A percentile compares a stretch with the other conserved stretches of the same genome.
Evolutionary conservation across 2,113 vertebrate species (phyloP).

Genomic region (Thinocorus orbignyianus): DNA sequence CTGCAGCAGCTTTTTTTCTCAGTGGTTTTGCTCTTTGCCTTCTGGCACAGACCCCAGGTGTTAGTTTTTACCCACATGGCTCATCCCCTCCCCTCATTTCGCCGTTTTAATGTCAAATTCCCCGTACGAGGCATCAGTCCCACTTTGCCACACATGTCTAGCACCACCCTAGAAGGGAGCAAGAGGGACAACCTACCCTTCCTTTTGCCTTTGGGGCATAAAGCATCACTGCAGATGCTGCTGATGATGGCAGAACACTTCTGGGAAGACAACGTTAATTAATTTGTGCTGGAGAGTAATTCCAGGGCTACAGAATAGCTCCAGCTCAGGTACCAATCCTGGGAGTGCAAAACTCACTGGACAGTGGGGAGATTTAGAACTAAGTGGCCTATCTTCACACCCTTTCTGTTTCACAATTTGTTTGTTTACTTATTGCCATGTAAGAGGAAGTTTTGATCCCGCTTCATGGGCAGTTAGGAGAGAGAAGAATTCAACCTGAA

Average conservation of each 20-base stretch:
- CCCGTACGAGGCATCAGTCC: rapidly evolving
- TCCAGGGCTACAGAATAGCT: neutral
- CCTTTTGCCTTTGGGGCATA: neutral
- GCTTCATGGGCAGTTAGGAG: neutral
- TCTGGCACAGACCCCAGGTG: rapidly evolving
- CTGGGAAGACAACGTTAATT: neutral
- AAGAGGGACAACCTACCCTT: neutral
- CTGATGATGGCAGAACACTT: neutral
- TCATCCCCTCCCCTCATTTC: neutral
- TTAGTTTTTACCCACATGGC: neutral
- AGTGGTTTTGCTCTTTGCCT: neutral
- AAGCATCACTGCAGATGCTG: neutral
- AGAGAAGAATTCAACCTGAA: neutral
- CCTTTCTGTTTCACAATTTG: neutral
- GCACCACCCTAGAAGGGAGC: neutral
- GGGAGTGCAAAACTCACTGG: neutral
- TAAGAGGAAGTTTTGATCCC: neutral
- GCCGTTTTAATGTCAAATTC: neutral
- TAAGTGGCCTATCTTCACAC: neutral
- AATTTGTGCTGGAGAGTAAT: neutral
- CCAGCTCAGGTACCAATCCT: neutral
- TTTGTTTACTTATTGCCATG: neutral
- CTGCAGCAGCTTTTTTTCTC: neutral
- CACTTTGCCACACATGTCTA: no score
- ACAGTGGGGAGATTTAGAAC: neutral